Base-by-base conservation (phyloP, 2,113 vertebrate genomes). In the Catagonus wagneri region DNA sequence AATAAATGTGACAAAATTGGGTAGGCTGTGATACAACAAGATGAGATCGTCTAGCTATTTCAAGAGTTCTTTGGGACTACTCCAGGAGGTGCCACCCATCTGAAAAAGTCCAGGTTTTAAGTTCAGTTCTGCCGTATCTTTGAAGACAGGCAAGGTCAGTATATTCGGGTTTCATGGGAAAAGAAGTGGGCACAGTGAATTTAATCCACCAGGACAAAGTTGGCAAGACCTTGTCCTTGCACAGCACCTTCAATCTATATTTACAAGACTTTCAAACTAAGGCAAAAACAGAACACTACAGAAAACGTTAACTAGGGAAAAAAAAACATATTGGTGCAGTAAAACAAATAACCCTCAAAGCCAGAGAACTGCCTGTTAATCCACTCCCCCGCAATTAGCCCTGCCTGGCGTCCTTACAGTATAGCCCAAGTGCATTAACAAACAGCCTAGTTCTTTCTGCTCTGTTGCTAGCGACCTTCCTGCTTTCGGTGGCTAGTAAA, bases 401-500 rank as follows among this genome's bases (percentile, higher is more conserved):
- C 95, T 96, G 97, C 93, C 95, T 92, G 63, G 58, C 78, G 15
- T 83, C 88, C 93, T 94, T 97, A 93, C 79, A 94, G 85, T 50
- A 87, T 11, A 78, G 95, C 89, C 96, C 97, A 32, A 89, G 95
- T 86, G 93, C 96, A 97, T 98, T 98, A 97, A 93, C 96, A 98
- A 97, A 96, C 86, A 97, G 72, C 89, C 90, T 81, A 71, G 89
- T 74, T 97, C 97, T 98, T 98, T 96, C 98, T 98, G 95, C 85
- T 97, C 92, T 58, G 89, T 83, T 97, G 97, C 98, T 98, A 98
- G 96, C 76, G 58, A 97, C 94, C 95, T 96, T 97, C 96, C 97
- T 98, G 97, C 95, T 97, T 98, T 98, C 97, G 97, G 97, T 96
- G 98, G 95, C 98, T 96, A 98, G 97, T 97, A 98, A 98, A 97